Percentiles rank a stretch among this genome's conserved stretches.
These are phyloP conservation scores for Cataglyphis rosenhaueri DNA, from an alignment of 2,888 invertebrate species.

Conservation along the genomic window DNA sequence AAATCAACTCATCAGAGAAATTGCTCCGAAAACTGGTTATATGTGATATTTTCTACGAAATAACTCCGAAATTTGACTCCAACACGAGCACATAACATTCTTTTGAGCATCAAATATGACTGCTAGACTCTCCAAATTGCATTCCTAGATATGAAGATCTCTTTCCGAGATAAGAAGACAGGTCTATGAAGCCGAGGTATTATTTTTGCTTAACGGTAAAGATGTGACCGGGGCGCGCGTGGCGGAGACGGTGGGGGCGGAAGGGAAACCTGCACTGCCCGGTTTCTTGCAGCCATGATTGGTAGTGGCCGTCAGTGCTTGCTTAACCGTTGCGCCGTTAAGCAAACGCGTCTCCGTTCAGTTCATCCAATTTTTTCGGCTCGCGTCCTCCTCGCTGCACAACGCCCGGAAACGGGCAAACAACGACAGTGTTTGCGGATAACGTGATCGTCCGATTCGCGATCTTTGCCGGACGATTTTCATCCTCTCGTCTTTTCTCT, in stretches of 20 bases:
- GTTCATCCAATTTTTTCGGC: not conserved
- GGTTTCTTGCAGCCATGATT: conserved; percentile 76
- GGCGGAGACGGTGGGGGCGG: conserved; percentile 60
- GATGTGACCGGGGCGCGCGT: conserved; percentile 51
- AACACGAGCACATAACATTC: not conserved
- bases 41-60: not conserved
- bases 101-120: not conserved
- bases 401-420: not conserved
- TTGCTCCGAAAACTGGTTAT: not conserved
- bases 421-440: not conserved
- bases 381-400: conserved; percentile 7
- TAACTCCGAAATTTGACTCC: not conserved
- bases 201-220: conserved; percentile 71
- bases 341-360: conserved; percentile 23
- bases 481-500: conserved; percentile 14
- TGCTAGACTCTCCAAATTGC: not conserved
- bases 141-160: not conserved
- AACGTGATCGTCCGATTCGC: not conserved
- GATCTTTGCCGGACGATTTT: not conserved
- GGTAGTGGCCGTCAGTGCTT: conserved; percentile 74
- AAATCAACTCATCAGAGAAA: not conserved
- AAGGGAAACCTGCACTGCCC: conserved; percentile 68
- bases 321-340: conserved; percentile 62
- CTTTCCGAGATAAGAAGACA: not conserved
- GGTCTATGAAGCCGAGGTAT: conserved; percentile 12